Percentiles rank a stretch among this genome's conserved stretches.
Evolutionary conservation across 2,797 vertebrate species (phyloP).

Genomic region (Morus bassanus): DNA sequence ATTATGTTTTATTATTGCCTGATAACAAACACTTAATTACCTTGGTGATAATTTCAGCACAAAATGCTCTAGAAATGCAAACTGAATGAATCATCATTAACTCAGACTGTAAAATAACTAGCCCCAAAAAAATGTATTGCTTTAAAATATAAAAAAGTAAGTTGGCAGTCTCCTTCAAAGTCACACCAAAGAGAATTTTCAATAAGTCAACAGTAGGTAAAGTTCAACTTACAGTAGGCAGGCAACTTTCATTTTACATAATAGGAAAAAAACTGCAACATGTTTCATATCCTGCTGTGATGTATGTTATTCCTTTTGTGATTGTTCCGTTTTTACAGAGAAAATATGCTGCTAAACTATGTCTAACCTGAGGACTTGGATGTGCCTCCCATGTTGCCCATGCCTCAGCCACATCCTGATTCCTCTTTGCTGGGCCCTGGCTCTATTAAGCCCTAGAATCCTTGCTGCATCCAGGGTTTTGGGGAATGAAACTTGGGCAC

Average conservation of each 20-base stretch:
- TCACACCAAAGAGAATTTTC: neutral
- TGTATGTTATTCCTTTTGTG: neutral
- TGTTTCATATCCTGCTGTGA: neutral
- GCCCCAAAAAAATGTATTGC: neutral
- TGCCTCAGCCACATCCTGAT: neutral
- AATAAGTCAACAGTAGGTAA: neutral
- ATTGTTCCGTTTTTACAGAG: neutral
- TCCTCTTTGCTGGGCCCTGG: neutral
- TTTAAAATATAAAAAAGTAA: neutral
- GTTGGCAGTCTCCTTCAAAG: neutral
- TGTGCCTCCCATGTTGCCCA: neutral
- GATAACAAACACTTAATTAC: slow-evolving; percentile 11
- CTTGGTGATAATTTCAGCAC: neutral
- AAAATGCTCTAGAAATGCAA: neutral
- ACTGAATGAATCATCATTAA: neutral
- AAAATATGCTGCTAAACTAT: neutral
- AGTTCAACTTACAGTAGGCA: neutral
- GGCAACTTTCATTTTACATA: neutral
- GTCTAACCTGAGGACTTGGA: neutral
- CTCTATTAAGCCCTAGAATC: neutral
- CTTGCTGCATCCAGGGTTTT: neutral
- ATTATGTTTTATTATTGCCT: neutral
- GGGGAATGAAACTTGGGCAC: neutral
- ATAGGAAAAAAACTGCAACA: fast-evolving
- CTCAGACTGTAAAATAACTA: neutral